Evolutionary conservation across 1,140 invertebrate species (phyloP), one percentile per base, ranked within the genome.

Genomic region (Trachelipus rathkii): DNA sequence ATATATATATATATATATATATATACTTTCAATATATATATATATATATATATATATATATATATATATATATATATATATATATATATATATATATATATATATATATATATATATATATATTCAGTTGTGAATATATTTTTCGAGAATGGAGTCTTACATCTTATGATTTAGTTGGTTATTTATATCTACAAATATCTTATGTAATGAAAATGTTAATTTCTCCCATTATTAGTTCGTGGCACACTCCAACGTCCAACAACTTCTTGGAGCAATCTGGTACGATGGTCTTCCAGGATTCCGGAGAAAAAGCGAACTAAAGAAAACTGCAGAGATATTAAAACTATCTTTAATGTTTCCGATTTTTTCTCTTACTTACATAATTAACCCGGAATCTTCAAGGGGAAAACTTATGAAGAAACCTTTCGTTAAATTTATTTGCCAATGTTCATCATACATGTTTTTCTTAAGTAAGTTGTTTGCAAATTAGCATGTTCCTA

Each of bases 361-460:
- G 0, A 85, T 96, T 0, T 93, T 95, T 83, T 91, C 92, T 82
- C 86, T 91, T 13, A 90, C 92, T 60, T 95, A 95, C 84, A 93
- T 96, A 88, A 82, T 95, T 24, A 88, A 90, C 0, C 94, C 94
- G 0, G 89, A 90, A 8, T 94, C 92, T 0, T 87, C 91, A 76
- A 91, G 92, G 83, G 95, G 92, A 15, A 85, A 89, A 77, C 93
- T 94, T 82, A 67, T 96, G 89, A 93, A 92, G 84, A 95, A 95
- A 83, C 95, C 95, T 0, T 96, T 96, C 84, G 93, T 96, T 82
- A 96, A 96, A 85, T 97, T 97, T 85, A 94, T 97, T 81, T 93
- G 90, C 82, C 93, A 96, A 83, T 95, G 93, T 10, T 90, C 92
- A 6, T 95, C 93, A 0, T 97, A 96, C 84, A 92, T 92, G 79